Base-by-base conservation (phyloP, 2,888 invertebrate species). In the Epsilonema sp. region DNA sequence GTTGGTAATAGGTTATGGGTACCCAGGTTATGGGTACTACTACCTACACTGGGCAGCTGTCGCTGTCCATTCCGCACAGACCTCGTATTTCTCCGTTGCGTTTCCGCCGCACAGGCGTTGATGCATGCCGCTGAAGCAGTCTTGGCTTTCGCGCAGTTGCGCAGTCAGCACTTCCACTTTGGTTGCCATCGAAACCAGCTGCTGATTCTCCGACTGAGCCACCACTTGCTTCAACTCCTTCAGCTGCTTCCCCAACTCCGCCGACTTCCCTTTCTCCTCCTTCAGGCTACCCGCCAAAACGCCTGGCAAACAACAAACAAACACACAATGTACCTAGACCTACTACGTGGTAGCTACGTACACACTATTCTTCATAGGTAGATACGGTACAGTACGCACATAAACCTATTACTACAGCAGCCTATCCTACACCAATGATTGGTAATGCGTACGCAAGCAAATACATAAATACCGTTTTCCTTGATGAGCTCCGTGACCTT, bases 401-500 rank as follows among this genome's bases (percentile, higher is more conserved):
- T n/a, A n/a, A n/a, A n/a, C n/a, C n/a, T n/a, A n/a, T n/a, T n/a
- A n/a, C n/a, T n/a, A n/a, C n/a, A n/a, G n/a, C n/a, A n/a, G n/a
- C n/a, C n/a, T n/a, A n/a, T n/a, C n/a, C n/a, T n/a, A n/a, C n/a
- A n/a, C n/a, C n/a, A n/a, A n/a, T n/a, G n/a, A n/a, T n/a, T n/a
- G n/a, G n/a, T n/a, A n/a, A n/a, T n/a, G n/a, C n/a, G n/a, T n/a
- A n/a, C n/a, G n/a, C n/a, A n/a, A n/a, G n/a, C n/a, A n/a, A n/a
- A n/a, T n/a, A n/a, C n/a, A n/a, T n/a, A n/a, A n/a, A n/a, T 31
- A 61, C 79, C 77, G 54, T 85, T 79, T 73, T 89, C 86, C 60
- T 76, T 80, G 67, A 86, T 86, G 55, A 86, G 70, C 53, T 87
- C 85, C 49, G 80, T 79, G 2, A 86, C 78, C 78, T 83, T 81